Evolutionary conservation across 2,888 invertebrate species (phyloP), one percentile per base, ranked within the genome.

Genomic region (Drosophila colorata): DNA sequence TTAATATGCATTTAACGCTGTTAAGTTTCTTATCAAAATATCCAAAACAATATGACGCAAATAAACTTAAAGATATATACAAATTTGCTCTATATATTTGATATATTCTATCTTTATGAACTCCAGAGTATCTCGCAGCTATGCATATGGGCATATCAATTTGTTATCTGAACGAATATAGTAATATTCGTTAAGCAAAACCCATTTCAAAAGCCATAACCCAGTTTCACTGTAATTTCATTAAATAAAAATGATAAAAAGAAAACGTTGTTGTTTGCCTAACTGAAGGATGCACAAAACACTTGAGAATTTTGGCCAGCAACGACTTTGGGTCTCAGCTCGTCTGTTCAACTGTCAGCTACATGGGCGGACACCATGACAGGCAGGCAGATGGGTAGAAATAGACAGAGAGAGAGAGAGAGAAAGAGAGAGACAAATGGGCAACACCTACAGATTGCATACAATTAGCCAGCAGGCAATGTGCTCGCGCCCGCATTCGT

Each of bases 401-500:
- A 2, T 2, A 33, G n/a, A n/a, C n/a, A 33, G 5, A 18, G 4
- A 6, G n/a, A 7, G n/a, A 18, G n/a, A 11, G 13, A n/a, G 33
- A n/a, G n/a, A 11, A 25, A 20, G 18, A 40, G 41, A 11, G 5
- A 48, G 11, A 9, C 28, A 55, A 44, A 31, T 58, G 43, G 14
- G 51, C 68, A 85, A 87, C 86, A 87, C 87, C 86, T 82, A 68
- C 69, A 82, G 82, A 73, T 76, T 87, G 80, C 88, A 87, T 82
- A 85, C 88, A 87, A 87, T 82, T 82, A 82, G 69, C 82, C 82
- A 85, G 69, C 55, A 37, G 56, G 25, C 14, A 23, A 6, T 16
- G 40, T 37, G 41, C 20, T 47, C 31, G 52, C 44, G 49, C 14
- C 8, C 8, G 31, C 25, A 61, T 4, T 18, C 41, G 31, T 18